Evolutionary conservation across 64 coral and sea anemone genomes (phyloP).

Genomic region (Montipora cactus): DNA sequence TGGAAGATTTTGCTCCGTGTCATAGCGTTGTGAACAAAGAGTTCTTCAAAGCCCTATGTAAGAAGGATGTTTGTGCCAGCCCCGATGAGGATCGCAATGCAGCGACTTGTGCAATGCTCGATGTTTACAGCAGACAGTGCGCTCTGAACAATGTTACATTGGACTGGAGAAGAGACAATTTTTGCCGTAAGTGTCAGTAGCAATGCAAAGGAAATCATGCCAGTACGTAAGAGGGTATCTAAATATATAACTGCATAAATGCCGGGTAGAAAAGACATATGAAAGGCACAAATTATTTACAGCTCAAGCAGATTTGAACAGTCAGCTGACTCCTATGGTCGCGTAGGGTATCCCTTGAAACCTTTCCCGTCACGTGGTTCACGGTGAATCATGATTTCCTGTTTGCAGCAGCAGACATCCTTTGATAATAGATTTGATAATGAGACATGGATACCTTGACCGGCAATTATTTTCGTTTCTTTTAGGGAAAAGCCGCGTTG

Average conservation of each 20-base stretch:
- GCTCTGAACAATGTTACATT: not conserved
- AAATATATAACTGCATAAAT: not conserved
- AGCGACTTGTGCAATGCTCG: not conserved
- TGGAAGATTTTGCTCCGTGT: not conserved
- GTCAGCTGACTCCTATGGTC: too few relatives aligned
- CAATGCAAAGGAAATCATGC: not conserved
- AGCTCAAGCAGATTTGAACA: too few relatives aligned
- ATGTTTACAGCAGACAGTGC: conserved; percentile 22
- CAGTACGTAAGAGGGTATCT: not conserved
- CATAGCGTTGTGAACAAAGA: not conserved
- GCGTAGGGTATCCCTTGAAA: too few relatives aligned
- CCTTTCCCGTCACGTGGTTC: not conserved
- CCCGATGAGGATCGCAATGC: not conserved
- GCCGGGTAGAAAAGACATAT: not conserved
- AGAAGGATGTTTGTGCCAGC: not conserved
- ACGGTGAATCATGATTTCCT: not conserved
- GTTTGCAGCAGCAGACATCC: not conserved
- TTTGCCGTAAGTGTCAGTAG: conserved; percentile 12
- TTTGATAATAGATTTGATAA: too few relatives aligned
- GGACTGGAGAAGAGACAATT: not conserved
- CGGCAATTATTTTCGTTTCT: too few relatives aligned
- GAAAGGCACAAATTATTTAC: too few relatives aligned
- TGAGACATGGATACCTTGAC: too few relatives aligned
- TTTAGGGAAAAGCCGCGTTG: too few relatives aligned
- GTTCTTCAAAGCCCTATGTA: not conserved